A percentile compares a stretch with the other conserved stretches of the same genome.
Conservation (phyloP, 2,113 vertebrate species). For the Cryptotis parvus region DNA sequence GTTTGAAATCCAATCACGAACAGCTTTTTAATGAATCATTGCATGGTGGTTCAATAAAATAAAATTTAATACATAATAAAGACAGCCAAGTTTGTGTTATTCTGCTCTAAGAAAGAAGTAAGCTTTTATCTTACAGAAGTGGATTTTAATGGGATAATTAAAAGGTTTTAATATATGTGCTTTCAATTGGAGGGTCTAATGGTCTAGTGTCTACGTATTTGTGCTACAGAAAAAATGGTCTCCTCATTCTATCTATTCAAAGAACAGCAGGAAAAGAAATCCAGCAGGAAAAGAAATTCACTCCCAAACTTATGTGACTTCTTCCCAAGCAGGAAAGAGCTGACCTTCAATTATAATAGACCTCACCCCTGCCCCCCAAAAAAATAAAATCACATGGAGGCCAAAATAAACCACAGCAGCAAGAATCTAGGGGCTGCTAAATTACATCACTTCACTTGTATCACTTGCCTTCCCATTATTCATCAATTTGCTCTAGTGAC, state of each 20-base stretch:
- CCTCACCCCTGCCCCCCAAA: background rate
- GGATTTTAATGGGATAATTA: background rate
- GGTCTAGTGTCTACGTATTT: background rate
- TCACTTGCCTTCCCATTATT: too few species aligned
- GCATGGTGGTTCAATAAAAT: too few species aligned
- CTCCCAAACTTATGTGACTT: background rate
- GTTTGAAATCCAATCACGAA: too few species aligned
- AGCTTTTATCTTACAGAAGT: background rate
- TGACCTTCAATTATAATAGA: background rate
- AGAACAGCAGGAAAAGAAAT: background rate
- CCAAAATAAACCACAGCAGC: constrained; percentile 10
- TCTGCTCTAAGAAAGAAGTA: background rate
- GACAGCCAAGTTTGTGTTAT: background rate
- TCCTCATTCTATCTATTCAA: background rate
- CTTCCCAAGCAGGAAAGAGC: background rate
- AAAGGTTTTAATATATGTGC: background rate
- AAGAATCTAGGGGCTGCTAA: background rate
- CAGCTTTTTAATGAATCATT: too few species aligned
- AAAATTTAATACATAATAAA: too few species aligned
- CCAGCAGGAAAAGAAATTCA: background rate
- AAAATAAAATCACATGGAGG: background rate
- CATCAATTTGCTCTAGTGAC: too few species aligned
- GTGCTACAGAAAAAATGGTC: background rate
- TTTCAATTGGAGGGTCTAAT: background rate
- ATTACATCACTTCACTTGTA: too few species aligned